A percentile compares a stretch with the other conserved stretches of the same genome.
Evolutionary conservation across 2,888 invertebrate species (phyloP).

Genomic region (Nowickia ferox): DNA sequence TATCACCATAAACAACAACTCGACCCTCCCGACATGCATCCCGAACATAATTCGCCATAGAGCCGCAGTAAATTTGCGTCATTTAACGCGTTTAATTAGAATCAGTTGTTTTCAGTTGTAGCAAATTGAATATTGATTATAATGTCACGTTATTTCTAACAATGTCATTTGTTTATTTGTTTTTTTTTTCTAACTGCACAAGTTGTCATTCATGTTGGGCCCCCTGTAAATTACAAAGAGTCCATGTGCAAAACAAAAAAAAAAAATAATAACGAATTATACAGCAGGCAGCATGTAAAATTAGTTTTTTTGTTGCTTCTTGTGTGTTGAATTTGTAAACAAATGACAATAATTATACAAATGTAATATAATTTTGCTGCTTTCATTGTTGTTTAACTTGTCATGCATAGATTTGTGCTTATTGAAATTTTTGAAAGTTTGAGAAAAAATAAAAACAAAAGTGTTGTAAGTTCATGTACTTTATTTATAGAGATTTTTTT

Average conservation of each 20-base stretch:
- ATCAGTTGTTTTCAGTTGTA: constrained; percentile 69
- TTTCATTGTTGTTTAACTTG: background rate
- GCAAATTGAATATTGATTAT: constrained; percentile 72
- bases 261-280: constrained; percentile 28
- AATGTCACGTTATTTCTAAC: constrained; percentile 65
- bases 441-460: too few species aligned
- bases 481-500: too few species aligned
- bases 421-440: background rate
- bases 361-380: constrained; percentile 2
- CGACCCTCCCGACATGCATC: background rate
- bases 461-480: too few species aligned
- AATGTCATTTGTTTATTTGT: constrained; percentile 44
- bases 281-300: background rate
- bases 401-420: constrained; percentile 1
- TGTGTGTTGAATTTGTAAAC: constrained; percentile 29
- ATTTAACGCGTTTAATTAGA: constrained; percentile 72
- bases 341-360: constrained; percentile 35
- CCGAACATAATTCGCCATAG: constrained; percentile 10
- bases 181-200: background rate
- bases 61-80: constrained; percentile 65
- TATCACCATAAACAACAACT: background rate
- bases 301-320: constrained; percentile 22
- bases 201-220: background rate
- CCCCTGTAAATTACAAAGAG: constrained; percentile 11
- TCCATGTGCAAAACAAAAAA: background rate